Conservation (phyloP, 2,888 invertebrate genomes). For the Chrysotoxum bicinctum region DNA sequence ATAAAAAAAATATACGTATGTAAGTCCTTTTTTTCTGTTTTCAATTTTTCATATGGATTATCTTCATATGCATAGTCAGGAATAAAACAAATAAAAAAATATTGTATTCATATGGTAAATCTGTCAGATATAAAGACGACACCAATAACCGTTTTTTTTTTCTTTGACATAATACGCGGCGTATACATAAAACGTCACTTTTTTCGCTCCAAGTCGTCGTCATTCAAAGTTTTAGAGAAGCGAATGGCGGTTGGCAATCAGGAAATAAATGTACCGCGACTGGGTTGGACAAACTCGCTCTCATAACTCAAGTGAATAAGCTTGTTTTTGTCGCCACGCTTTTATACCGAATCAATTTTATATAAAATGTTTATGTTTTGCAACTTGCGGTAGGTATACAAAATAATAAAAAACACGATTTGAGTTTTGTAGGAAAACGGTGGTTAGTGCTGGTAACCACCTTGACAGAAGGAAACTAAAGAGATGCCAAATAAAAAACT, state of each 20-base stretch:
- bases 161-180: slow-evolving; percentile 31
- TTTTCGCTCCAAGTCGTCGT: slow-evolving; percentile 29
- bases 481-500: no score
- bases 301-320: no score
- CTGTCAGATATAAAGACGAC: slow-evolving; percentile 47
- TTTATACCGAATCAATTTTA: no score
- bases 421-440: no score
- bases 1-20: slow-evolving; percentile 51
- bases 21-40: slow-evolving; percentile 6
- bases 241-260: neutral
- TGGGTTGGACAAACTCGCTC: no score
- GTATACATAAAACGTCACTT: slow-evolving; percentile 35
- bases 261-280: no score
- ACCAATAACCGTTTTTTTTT: slow-evolving; percentile 50
- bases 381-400: no score
- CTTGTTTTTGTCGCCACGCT: no score
- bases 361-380: no score
- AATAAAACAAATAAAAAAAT: slow-evolving; percentile 43
- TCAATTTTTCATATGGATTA: slow-evolving; percentile 65
- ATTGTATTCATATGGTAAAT: slow-evolving; percentile 24
- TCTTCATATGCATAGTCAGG: slow-evolving; percentile 56
- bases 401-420: no score
- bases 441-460: no score
- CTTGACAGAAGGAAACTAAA: no score
- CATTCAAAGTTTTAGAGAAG: slow-evolving; percentile 10